phyloP scores from a whole-genome alignment of 2,113 vertebrate genomes.

The Tyrannus savana region DNA sequence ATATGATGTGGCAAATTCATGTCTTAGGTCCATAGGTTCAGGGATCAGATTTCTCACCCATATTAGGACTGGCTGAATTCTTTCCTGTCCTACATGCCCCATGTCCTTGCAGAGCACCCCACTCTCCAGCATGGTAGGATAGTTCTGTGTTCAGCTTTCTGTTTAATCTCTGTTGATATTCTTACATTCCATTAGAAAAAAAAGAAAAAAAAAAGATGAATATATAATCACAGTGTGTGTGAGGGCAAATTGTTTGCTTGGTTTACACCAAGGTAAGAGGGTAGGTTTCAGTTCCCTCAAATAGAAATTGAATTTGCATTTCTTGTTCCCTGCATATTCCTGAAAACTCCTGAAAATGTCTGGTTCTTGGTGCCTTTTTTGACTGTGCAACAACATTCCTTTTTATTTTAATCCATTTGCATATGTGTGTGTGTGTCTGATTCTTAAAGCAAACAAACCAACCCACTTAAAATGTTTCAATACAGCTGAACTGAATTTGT shows the following conservation, averaged over 20 bases:
- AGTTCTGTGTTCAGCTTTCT: background rate
- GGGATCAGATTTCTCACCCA: background rate
- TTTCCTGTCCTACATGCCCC: background rate
- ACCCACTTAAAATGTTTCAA: background rate
- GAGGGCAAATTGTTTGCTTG: background rate
- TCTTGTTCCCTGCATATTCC: background rate
- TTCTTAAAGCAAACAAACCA: background rate
- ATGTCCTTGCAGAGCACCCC: background rate
- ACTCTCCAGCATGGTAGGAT: background rate
- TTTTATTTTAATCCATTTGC: background rate
- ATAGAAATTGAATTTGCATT: background rate
- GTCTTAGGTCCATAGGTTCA: background rate
- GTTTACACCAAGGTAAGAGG: background rate
- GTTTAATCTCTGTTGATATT: background rate
- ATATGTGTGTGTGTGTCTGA: background rate
- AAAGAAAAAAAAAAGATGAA: background rate
- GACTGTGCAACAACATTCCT: background rate
- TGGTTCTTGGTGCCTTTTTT: background rate
- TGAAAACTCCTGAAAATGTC: background rate
- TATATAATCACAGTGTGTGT: background rate
- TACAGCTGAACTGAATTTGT: background rate
- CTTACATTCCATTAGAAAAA: background rate
- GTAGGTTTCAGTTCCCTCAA: background rate
- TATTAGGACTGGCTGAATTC: background rate
- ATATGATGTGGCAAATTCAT: background rate